These are phyloP conservation scores for Lontra canadensis DNA, from an alignment of 2,113 vertebrate species.

Conservation along the genomic window DNA sequence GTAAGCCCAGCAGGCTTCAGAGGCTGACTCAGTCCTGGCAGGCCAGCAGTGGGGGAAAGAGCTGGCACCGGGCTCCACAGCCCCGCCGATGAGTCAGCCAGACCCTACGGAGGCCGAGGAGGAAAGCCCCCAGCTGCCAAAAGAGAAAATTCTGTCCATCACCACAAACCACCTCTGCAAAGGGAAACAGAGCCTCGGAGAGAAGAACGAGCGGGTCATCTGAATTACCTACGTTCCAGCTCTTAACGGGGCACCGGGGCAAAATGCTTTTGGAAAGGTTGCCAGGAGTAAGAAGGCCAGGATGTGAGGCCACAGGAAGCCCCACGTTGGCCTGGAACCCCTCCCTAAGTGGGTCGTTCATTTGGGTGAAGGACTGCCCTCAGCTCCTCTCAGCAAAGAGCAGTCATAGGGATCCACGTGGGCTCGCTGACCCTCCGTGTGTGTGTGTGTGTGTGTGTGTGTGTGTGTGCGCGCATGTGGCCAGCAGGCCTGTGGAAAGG, in stretches of 20 bases:
- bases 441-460: too few species aligned
- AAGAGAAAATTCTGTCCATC: neutral
- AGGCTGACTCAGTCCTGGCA: neutral
- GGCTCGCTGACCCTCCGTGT: too few species aligned
- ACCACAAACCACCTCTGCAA: neutral
- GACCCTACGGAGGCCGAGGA: neutral
- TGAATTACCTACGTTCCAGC: neutral
- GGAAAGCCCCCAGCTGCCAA: too few species aligned
- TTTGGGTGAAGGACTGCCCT: neutral
- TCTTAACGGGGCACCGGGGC: neutral
- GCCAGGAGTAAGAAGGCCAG: neutral
- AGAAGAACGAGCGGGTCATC: neutral
- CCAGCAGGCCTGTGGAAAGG: neutral
- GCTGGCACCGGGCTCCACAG: neutral
- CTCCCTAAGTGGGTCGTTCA: neutral
- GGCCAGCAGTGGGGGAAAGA: neutral
- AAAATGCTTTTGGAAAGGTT: neutral
- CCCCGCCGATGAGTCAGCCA: neutral
- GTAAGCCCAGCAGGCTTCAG: neutral
- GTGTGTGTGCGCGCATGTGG: fast-evolving
- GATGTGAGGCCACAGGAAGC: neutral
- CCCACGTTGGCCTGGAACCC: neutral
- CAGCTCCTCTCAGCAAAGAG: neutral
- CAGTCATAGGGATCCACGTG: fast-evolving
- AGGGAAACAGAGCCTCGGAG: neutral